phyloP scores from a whole-genome alignment of 2,113 vertebrate species.

The Prionailurus viverrinus region DNA sequence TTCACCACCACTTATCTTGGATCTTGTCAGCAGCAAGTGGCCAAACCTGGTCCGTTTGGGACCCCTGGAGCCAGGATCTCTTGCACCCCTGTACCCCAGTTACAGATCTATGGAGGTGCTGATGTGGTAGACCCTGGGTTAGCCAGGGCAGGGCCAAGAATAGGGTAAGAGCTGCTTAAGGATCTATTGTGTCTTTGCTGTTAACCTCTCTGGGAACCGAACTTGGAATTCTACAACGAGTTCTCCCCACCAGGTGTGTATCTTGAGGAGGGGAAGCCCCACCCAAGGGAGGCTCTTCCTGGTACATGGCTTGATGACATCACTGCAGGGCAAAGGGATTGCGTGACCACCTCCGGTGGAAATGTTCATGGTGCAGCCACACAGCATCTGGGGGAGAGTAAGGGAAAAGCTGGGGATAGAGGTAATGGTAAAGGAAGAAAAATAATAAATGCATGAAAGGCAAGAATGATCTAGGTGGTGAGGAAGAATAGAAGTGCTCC shows the following conservation, averaged over 20 bases:
- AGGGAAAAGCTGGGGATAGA: neutral
- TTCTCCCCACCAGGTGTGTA: slow-evolving; percentile 93
- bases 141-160: slow-evolving; percentile 83
- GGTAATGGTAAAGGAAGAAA: neutral
- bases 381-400: slow-evolving; percentile 89
- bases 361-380: slow-evolving; percentile 93
- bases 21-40: neutral
- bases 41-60: neutral
- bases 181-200: slow-evolving; percentile 94
- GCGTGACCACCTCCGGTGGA: slow-evolving; percentile 93
- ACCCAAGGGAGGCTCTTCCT: slow-evolving; percentile 94
- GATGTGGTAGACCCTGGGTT: neutral
- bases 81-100: neutral
- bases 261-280: slow-evolving; percentile 94
- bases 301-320: slow-evolving; percentile 94
- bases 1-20: neutral
- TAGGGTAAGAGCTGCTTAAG: slow-evolving; percentile 96
- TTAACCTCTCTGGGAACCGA: slow-evolving; percentile 95
- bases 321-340: slow-evolving; percentile 93
- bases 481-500: neutral
- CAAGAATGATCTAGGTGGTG: too few species aligned
- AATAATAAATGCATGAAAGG: neutral
- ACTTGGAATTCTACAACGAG: slow-evolving; percentile 95
- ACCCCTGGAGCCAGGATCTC: neutral
- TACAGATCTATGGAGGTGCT: neutral